These are phyloP conservation scores for Anolis apletophallus DNA, from an alignment of 2,797 vertebrate species.

Conservation along the genomic window DNA sequence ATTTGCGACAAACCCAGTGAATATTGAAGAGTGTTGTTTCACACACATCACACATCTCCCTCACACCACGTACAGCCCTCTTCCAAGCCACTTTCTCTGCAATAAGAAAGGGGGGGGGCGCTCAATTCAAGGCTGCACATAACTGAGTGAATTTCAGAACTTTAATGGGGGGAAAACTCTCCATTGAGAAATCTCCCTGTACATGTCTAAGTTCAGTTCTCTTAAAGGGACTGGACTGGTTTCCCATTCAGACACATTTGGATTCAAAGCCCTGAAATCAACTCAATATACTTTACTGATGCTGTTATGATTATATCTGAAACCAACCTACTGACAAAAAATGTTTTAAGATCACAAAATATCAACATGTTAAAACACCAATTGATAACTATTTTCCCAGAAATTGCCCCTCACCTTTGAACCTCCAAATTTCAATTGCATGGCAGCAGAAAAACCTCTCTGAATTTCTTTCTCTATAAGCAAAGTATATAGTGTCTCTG, in stretches of 20 bases:
- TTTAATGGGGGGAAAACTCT: neutral
- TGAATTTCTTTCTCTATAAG: neutral
- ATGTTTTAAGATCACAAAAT: neutral
- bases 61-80: constrained; percentile 93
- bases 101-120: constrained; percentile 39
- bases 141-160: neutral
- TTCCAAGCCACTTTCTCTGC: constrained; percentile 99
- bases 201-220: neutral
- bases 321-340: neutral
- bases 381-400: neutral
- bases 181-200: neutral
- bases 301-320: neutral
- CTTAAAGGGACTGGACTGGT: neutral
- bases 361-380: neutral
- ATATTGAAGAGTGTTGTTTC: constrained; percentile 99
- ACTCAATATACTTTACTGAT: neutral
- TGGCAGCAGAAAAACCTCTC: neutral
- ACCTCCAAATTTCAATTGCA: neutral
- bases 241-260: neutral
- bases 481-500: neutral
- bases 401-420: neutral
- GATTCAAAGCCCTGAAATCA: neutral
- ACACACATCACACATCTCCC: constrained; percentile 99
- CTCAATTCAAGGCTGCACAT: neutral
- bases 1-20: constrained; percentile 99